Evolutionary conservation across 92 coral and sea anemone species (phyloP).

Genomic region (Plumapathes pennacea): DNA sequence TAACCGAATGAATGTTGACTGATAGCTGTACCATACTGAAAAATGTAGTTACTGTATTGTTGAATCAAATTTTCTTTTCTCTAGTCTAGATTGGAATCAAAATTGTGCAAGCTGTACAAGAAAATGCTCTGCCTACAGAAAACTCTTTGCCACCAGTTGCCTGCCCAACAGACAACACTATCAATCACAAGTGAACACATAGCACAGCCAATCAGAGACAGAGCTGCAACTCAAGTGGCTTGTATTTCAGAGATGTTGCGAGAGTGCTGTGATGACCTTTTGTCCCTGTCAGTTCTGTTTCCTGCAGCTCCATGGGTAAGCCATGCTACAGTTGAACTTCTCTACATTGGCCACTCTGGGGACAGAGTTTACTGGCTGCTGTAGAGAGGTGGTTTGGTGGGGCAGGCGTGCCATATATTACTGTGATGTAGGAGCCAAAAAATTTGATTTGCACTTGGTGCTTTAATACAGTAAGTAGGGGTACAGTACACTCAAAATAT

Average conservation of each 20-base stretch:
- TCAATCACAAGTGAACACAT: slow-evolving; percentile 52
- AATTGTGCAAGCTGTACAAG: slow-evolving; percentile 74
- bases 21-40: no score
- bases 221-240: slow-evolving; percentile 56
- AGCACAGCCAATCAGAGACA: slow-evolving; percentile 70
- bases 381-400: no score
- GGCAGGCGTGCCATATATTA: no score
- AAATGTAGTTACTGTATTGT: no score
- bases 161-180: slow-evolving; percentile 1
- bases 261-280: slow-evolving; percentile 69
- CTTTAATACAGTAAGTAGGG: no score
- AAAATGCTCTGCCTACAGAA: slow-evolving; percentile 57
- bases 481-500: no score
- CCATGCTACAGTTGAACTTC: no score
- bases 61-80: neutral
- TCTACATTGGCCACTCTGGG: no score
- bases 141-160: slow-evolving; percentile 9
- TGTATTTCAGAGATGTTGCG: slow-evolving; percentile 40
- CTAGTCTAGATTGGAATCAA: slow-evolving; percentile 80
- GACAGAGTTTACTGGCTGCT: no score
- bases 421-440: no score
- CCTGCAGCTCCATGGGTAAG: slow-evolving; percentile 91
- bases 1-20: no score
- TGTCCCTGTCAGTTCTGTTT: slow-evolving; percentile 66
- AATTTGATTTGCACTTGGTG: no score